Evolutionary conservation across 2,113 vertebrate species (phyloP).

Genomic region (Lophochroa leadbeateri): DNA sequence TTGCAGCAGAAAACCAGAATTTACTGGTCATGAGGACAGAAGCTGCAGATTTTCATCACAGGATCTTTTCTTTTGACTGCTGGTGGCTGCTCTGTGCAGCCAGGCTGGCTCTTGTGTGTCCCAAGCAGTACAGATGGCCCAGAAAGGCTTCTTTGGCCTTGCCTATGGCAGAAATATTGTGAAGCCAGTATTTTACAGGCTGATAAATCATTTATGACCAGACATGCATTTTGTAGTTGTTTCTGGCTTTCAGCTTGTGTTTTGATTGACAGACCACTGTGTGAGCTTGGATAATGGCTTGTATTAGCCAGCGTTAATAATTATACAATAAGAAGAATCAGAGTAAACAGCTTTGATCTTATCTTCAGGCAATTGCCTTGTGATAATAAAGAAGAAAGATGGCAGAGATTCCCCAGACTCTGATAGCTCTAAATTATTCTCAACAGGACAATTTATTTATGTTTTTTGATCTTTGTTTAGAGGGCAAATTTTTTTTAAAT

Average conservation of each 20-base stretch:
- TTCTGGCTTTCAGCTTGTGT: neutral
- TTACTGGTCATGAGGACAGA: neutral
- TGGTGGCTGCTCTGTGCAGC: neutral
- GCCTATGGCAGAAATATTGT: neutral
- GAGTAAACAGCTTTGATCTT: neutral
- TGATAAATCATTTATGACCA: neutral
- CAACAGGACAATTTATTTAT: neutral
- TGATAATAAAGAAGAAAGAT: neutral
- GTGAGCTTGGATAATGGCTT: neutral
- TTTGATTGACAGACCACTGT: neutral
- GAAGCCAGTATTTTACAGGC: neutral
- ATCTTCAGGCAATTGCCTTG: neutral
- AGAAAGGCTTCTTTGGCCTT: neutral
- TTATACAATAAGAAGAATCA: neutral
- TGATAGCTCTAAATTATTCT: neutral
- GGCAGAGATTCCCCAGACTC: neutral
- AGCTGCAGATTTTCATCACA: neutral
- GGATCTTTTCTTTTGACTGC: neutral
- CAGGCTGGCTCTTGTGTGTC: no score
- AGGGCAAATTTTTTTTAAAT: neutral
- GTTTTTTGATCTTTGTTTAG: neutral
- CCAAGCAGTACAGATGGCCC: neutral
- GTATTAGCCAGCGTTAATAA: neutral
- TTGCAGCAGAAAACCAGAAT: neutral
- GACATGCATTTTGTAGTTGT: neutral